Evolutionary conservation across 2,113 vertebrate species (phyloP), one percentile per base, ranked within the genome.

Genomic region (Microcebus jonahi): DNA sequence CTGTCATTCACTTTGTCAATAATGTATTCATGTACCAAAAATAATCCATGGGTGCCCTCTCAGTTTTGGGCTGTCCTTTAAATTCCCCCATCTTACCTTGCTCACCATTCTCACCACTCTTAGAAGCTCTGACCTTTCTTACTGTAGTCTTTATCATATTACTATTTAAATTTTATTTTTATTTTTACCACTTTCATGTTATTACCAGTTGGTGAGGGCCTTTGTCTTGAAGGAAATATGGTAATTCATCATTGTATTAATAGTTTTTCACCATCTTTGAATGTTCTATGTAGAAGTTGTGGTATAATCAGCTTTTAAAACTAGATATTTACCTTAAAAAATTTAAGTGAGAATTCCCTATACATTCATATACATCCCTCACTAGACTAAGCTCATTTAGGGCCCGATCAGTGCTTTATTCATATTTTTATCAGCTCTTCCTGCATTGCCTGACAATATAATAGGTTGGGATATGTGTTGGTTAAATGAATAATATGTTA

Each of bases 231-330:
- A 85, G 29, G n/a, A 29, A 42, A 39, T 68, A 23, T 90, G 61
- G 13, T 29, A 90, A 90, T 85, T 81, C 65, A 85, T 79, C 34
- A 63, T 73, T 77, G 25, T 45, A 42, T 39, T 61, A 21, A 57
- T 71, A 57, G 42, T 90, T 94, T 89, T 85, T 76, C 18, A 59
- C 31, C 25, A 71, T 89, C n/a, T 83, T 88, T 84, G 55, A 55
- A 48, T 21, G 25, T 96, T 70, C 18, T 7, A 55, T 48, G 12
- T 81, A 36, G 29, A 85, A 86, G 80, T 79, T 96, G 55, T 91
- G 48, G 36, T 65, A 12, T 89, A 90, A 83, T 25, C 53, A 82
- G 55, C 31, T 90, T 96, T 17, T 89, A 59, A 95, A 95, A 89
- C 79, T 81, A 13, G 27, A 4, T 71, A 77, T 67, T 88, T 80